Base-by-base conservation (phyloP, 1,140 invertebrate species). In the Drosophila pallidifrons region DNA sequence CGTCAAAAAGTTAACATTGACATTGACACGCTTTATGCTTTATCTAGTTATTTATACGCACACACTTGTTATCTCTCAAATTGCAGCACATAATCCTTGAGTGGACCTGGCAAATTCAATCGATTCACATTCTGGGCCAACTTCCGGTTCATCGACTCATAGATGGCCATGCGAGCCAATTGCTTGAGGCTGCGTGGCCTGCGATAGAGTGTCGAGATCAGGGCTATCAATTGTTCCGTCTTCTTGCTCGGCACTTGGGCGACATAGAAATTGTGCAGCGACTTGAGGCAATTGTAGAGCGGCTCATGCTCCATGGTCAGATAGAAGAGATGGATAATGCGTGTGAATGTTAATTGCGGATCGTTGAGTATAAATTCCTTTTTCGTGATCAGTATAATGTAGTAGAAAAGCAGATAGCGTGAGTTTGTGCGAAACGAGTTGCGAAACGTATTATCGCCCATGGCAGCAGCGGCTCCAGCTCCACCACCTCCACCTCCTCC, bases 1-100 rank as follows among this genome's bases (percentile, higher is more conserved):
- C 77, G 57, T 80, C 71, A 66, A 61, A 63, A 54, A 51, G 76
- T 57, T 73, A 66, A 77, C 68, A 73, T 38, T 66, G 75, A 77
- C 63, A 38, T 38, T 38, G 69, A 72, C 73, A 30, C 25, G 43
- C 46, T 16, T 54, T 49, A 15, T 16, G 43, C 46, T 16, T 54
- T 43, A 20, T 16, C 47, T 16, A 41, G 6, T n/a, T 20, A 3
- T 11, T 38, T 25, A 16, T 28, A 45, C 51, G 78, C 67, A 16
- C 35, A 45, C 51, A 81, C 67, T 57, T 78, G 82, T 93, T 93
- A 94, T 79, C 94, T 94, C 76, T 96, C 95, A 91, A 96, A 96
- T 91, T 95, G 95, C 65, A 96, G 91, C 47, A 96, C 90, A 89
- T 96, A 96, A 72, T 96, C 95, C 91, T 95, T 96, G 2, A 96